These are phyloP conservation scores for Ictidomys tridecemlineatus DNA, from an alignment of 2,113 vertebrate species.

Conservation along the genomic window DNA sequence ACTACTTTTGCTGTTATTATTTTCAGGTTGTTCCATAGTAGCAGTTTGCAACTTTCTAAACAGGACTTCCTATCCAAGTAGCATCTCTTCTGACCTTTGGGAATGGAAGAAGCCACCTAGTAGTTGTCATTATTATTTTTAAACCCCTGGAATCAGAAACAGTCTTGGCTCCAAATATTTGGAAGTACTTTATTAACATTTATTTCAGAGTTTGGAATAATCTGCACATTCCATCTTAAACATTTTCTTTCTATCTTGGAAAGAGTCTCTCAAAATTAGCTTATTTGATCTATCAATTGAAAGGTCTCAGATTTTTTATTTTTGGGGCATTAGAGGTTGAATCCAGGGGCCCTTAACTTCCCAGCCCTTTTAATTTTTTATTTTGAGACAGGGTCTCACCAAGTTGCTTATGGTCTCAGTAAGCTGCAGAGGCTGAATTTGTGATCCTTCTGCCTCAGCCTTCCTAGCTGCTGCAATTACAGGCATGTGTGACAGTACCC, in stretches of 20 bases:
- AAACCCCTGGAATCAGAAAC: conserved; percentile 11
- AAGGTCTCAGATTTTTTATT: background rate
- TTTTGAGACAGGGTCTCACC: too few species aligned
- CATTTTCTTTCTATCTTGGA: background rate
- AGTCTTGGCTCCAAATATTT: background rate
- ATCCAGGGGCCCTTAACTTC: too few species aligned
- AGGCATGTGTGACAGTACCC: too few species aligned
- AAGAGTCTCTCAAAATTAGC: conserved; percentile 26
- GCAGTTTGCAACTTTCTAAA: background rate
- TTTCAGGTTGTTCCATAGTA: conserved; percentile 5
- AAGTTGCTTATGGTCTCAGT: too few species aligned
- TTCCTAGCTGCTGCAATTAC: too few species aligned
- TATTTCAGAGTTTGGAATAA: conserved; percentile 15
- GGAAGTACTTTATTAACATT: background rate
- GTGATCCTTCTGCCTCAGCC: too few species aligned
- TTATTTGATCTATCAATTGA: conserved; percentile 20
- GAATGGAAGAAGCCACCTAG: background rate
- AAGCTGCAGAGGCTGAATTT: too few species aligned
- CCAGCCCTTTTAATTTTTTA: too few species aligned
- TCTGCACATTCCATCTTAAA: background rate
- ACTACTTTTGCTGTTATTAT: background rate
- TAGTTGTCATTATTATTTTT: conserved; percentile 27
- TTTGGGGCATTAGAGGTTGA: too few species aligned
- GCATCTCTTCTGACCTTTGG: background rate
- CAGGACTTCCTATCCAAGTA: background rate